Conservation (phyloP, 2,113 vertebrate species). For the Herpetotheres cachinnans region DNA sequence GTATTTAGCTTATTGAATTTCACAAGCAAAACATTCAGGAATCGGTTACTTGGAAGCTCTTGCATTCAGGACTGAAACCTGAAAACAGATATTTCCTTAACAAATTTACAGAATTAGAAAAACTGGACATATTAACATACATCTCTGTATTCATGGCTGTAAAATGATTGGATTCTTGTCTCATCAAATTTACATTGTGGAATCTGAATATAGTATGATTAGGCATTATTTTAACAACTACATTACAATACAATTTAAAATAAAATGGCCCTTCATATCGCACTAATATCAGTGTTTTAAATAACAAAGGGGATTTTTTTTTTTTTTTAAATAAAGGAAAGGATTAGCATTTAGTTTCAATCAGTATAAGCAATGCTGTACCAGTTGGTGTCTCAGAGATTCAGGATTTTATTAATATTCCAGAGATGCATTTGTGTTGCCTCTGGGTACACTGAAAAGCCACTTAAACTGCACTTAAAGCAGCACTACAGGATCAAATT, state of each 20-base stretch:
- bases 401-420: slow-evolving; percentile 88
- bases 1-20: slow-evolving; percentile 40
- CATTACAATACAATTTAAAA: slow-evolving; percentile 84
- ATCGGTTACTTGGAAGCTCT: neutral
- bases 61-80: slow-evolving; percentile 48
- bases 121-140: slow-evolving; percentile 72
- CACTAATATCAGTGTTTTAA: slow-evolving; percentile 85
- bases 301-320: slow-evolving; percentile 80
- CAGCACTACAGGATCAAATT: slow-evolving; percentile 88
- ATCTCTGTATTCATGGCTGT: slow-evolving; percentile 59
- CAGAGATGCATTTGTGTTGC: slow-evolving; percentile 85
- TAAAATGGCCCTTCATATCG: slow-evolving; percentile 78
- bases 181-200: slow-evolving; percentile 84
- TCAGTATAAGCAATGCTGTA: slow-evolving; percentile 79
- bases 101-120: slow-evolving; percentile 72
- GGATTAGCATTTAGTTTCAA: slow-evolving; percentile 86
- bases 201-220: slow-evolving; percentile 82
- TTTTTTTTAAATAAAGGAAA: slow-evolving; percentile 75
- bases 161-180: slow-evolving; percentile 74
- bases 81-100: slow-evolving; percentile 62
- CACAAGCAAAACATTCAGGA: slow-evolving; percentile 39
- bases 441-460: slow-evolving; percentile 86
- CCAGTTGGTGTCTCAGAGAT: slow-evolving; percentile 85
- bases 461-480: slow-evolving; percentile 88
- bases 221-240: slow-evolving; percentile 83